Conservation (phyloP, 2,797 vertebrate genomes). For the Anabas testudineus region DNA sequence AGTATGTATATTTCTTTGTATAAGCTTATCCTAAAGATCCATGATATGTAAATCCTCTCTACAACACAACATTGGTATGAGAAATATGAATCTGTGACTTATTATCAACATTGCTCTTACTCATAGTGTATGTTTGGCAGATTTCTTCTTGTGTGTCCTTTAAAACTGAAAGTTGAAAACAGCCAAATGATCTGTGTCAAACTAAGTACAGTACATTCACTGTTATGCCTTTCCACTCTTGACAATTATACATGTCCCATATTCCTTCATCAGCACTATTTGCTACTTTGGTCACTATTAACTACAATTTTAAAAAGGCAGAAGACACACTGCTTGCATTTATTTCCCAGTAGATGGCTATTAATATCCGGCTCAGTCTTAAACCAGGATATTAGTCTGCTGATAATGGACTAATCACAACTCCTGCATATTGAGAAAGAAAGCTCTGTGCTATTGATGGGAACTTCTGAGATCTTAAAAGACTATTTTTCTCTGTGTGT, state of each 20-base stretch:
- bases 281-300: slow-evolving; percentile 16
- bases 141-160: neutral
- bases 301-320: slow-evolving; percentile 35
- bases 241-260: slow-evolving; percentile 21
- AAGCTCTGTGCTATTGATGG: slow-evolving; percentile 41
- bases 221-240: slow-evolving; percentile 29
- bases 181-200: slow-evolving; percentile 1
- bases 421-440: slow-evolving; percentile 51
- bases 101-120: neutral
- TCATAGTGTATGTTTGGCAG: neutral
- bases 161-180: slow-evolving; percentile 20
- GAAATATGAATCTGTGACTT: slow-evolving; percentile 6
- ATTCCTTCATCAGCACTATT: slow-evolving; percentile 27
- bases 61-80: neutral
- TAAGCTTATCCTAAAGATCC: slow-evolving; percentile 26
- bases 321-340: slow-evolving; percentile 49
- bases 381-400: slow-evolving; percentile 78
- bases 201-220: slow-evolving; percentile 12
- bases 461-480: slow-evolving; percentile 51
- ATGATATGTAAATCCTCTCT: neutral
- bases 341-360: slow-evolving; percentile 66
- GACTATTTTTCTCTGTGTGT: slow-evolving; percentile 43
- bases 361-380: slow-evolving; percentile 77
- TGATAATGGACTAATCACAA: slow-evolving; percentile 71
- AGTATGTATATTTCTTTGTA: slow-evolving; percentile 37